Conservation (phyloP, 2,888 invertebrate genomes). For the Seira musarum region DNA sequence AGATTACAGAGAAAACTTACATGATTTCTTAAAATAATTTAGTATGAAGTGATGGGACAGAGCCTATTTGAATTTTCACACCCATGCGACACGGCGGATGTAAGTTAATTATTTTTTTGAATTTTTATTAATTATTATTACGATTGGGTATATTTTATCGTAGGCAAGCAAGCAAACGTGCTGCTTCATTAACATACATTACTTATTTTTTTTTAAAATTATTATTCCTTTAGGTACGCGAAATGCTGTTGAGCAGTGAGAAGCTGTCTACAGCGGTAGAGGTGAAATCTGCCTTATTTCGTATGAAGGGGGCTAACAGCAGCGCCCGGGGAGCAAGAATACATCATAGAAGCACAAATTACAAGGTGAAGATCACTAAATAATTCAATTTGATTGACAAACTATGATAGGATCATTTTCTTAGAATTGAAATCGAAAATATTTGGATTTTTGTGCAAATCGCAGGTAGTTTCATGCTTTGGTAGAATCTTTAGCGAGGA, state of each 20-base stretch:
- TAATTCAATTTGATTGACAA: slow-evolving; percentile 3
- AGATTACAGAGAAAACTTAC: not conserved
- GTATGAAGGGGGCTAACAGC: slow-evolving; percentile 95
- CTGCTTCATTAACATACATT: too few species aligned
- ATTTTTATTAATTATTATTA: too few species aligned
- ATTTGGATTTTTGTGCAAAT: slow-evolving; percentile 50
- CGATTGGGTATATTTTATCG: too few species aligned
- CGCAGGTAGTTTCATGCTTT: slow-evolving; percentile 89
- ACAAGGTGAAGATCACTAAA: slow-evolving; percentile 81
- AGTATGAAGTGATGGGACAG: slow-evolving; percentile 98
- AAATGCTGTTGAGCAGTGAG: slow-evolving; percentile 33
- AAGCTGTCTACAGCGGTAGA: slow-evolving; percentile 60
- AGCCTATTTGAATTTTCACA: slow-evolving; percentile 95
- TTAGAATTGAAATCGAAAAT: not conserved
- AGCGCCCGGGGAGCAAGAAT: slow-evolving; percentile 96
- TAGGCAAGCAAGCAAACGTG: too few species aligned
- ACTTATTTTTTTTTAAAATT: too few species aligned
- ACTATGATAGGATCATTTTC: not conserved
- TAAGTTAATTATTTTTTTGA: too few species aligned
- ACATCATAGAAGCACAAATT: slow-evolving; percentile 95
- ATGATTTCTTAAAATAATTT: slow-evolving; percentile 70
- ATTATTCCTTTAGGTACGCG: too few species aligned
- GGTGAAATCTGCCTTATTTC: slow-evolving; percentile 80
- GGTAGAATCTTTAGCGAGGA: slow-evolving; percentile 80
- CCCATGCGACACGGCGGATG: slow-evolving; percentile 95